Percentiles rank a stretch among this genome's conserved stretches.
Evolutionary conservation across 2,113 vertebrate genomes (phyloP).

Genomic region (Prionailurus viverrinus): DNA sequence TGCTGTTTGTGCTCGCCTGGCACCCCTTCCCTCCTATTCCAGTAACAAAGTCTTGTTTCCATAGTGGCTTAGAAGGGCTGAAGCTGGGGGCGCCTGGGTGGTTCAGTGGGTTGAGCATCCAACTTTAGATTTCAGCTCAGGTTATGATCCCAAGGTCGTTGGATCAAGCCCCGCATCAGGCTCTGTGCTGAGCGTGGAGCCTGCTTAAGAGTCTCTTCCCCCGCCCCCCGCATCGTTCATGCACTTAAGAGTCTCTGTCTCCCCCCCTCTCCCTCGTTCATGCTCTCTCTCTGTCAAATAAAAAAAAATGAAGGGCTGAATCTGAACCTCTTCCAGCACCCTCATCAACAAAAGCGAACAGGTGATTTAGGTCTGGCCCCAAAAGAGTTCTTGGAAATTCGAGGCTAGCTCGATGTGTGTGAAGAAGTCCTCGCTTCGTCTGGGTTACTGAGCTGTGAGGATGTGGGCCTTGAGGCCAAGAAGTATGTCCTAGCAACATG

Average conservation of each 20-base stretch:
- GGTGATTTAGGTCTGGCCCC: neutral
- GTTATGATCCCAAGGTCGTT: no score
- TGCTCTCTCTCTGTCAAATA: no score
- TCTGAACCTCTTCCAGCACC: neutral
- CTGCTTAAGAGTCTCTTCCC: no score
- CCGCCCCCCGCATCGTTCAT: fast-evolving
- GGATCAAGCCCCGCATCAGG: no score
- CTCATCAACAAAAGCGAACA: neutral
- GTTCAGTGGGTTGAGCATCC: no score
- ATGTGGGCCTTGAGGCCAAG: neutral
- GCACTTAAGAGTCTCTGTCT: no score
- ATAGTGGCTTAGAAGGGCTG: neutral
- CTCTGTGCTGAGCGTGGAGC: no score
- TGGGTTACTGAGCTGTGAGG: neutral
- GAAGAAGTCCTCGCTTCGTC: neutral
- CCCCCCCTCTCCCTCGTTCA: no score
- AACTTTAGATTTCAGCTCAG: no score
- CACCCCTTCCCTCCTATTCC: neutral
- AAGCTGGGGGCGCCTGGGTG: no score
- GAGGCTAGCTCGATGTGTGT: neutral
- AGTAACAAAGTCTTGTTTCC: neutral
- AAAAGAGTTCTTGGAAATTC: neutral
- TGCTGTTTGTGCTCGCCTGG: neutral
- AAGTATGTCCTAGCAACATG: neutral
- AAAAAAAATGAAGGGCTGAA: neutral